Evolutionary conservation across 1,140 invertebrate species (phyloP).

Genomic region (Euborellia annulipes): DNA sequence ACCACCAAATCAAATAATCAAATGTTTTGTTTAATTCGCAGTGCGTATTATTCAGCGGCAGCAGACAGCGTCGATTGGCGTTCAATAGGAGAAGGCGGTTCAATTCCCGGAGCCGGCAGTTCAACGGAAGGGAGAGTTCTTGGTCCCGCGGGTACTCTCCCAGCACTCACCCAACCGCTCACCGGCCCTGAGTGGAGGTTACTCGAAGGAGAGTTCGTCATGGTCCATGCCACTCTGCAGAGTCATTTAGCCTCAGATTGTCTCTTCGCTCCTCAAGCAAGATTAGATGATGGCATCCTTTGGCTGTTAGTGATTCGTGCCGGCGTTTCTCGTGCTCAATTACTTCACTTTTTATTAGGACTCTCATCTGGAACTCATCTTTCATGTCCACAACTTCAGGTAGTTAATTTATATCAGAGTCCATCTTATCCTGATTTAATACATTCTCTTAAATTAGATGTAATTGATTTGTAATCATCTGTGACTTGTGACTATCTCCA

Average conservation of each 20-base stretch:
- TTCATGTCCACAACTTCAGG: slow-evolving; percentile 23
- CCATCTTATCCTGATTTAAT: too few relatives aligned
- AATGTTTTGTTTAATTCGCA: too few relatives aligned
- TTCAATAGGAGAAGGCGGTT: slow-evolving; percentile 5
- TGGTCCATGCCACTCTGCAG: slow-evolving; percentile 77
- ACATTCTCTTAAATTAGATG: too few relatives aligned
- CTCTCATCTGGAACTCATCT: slow-evolving; percentile 59
- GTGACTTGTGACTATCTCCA: too few relatives aligned
- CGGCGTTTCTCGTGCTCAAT: slow-evolving; percentile 53
- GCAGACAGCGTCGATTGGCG: slow-evolving; percentile 32
- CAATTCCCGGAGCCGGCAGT: neutral
- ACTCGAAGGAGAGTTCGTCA: slow-evolving; percentile 58
- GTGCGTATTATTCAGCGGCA: slow-evolving; percentile 55
- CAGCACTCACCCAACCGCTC: slow-evolving; percentile 55
- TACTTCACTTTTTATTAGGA: slow-evolving; percentile 62
- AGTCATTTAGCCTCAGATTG: slow-evolving; percentile 74
- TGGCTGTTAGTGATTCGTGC: slow-evolving; percentile 71
- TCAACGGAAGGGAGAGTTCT: slow-evolving; percentile 29
- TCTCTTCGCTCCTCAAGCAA: slow-evolving; percentile 66
- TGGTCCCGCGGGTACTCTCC: slow-evolving; percentile 48
- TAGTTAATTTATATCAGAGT: too few relatives aligned
- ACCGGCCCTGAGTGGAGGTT: slow-evolving; percentile 49
- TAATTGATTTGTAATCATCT: too few relatives aligned
- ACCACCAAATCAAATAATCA: too few relatives aligned
- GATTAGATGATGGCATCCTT: slow-evolving; percentile 76